Percentiles rank a stretch among this genome's conserved stretches.
Conservation (phyloP, 2,888 invertebrate species). For the Pachymerium ferrugineum region DNA sequence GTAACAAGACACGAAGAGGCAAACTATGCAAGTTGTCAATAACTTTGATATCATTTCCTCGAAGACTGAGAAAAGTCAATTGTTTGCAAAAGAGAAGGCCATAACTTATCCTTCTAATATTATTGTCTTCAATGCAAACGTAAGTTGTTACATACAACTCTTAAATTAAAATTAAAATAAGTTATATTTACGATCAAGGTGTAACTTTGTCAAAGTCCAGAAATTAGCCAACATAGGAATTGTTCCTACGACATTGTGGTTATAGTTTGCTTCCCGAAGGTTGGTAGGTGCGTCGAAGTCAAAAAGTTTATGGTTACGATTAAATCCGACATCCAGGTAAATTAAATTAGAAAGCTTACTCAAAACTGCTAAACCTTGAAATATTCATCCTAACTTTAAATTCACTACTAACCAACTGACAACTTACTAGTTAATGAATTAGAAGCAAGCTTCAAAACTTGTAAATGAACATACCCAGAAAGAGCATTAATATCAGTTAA, state of each 20-base stretch:
- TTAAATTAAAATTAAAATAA: background rate
- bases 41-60: background rate
- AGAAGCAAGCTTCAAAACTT: background rate
- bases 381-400: background rate
- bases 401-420: background rate
- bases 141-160: background rate
- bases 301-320: background rate
- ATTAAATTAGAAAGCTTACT: background rate
- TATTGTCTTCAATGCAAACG: background rate
- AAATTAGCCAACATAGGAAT: background rate
- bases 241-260: background rate
- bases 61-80: background rate
- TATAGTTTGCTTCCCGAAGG: background rate
- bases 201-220: background rate
- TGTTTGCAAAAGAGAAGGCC: background rate
- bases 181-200: background rate
- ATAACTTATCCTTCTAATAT: background rate
- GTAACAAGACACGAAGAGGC: background rate
- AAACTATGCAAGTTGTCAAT: background rate
- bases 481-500: conserved; percentile 4
- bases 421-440: background rate
- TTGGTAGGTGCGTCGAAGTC: background rate
- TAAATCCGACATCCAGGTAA: background rate
- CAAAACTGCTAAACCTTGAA: background rate
- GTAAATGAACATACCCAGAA: conserved; percentile 5